A percentile compares a stretch with the other conserved stretches of the same genome.
These are phyloP conservation scores for Arion vulgaris DNA, from an alignment of 1,140 invertebrate species.

Conservation along the genomic window DNA sequence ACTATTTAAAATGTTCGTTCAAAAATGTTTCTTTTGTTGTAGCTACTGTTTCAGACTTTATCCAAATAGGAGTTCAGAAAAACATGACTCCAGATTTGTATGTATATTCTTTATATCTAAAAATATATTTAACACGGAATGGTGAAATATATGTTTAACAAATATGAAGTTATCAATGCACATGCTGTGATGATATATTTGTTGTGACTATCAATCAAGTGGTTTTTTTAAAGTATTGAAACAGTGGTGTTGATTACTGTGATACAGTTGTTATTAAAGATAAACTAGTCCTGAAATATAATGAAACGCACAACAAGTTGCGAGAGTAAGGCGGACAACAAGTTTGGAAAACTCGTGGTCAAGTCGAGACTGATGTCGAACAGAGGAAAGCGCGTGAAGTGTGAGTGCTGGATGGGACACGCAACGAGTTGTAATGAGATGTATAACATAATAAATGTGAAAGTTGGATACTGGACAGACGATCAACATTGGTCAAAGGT, in stretches of 20 bases:
- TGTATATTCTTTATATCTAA: too few relatives aligned
- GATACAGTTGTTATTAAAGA: neutral
- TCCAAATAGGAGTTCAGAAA: neutral
- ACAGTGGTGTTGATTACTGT: too few relatives aligned
- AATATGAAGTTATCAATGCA: too few relatives aligned
- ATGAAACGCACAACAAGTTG: neutral
- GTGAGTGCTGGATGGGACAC: neutral
- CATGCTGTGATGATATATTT: too few relatives aligned
- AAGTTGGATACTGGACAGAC: neutral
- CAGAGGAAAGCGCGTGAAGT: neutral
- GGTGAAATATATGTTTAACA: too few relatives aligned
- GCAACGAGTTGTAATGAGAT: neutral
- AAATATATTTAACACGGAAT: too few relatives aligned
- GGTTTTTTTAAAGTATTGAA: too few relatives aligned
- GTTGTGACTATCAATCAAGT: too few relatives aligned
- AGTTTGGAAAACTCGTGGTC: conserved; percentile 4
- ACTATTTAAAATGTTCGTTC: too few relatives aligned
- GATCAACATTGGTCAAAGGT: neutral
- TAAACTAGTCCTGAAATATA: neutral
- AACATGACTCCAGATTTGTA: too few relatives aligned
- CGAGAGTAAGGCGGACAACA: neutral
- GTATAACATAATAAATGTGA: neutral
- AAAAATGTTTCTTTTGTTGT: too few relatives aligned
- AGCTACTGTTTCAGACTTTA: too few relatives aligned
- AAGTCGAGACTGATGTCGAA: neutral